Percentiles rank a stretch among this genome's conserved stretches.
Evolutionary conservation across 2,888 invertebrate genomes (phyloP).

Genomic region (Orthosia cruda): DNA sequence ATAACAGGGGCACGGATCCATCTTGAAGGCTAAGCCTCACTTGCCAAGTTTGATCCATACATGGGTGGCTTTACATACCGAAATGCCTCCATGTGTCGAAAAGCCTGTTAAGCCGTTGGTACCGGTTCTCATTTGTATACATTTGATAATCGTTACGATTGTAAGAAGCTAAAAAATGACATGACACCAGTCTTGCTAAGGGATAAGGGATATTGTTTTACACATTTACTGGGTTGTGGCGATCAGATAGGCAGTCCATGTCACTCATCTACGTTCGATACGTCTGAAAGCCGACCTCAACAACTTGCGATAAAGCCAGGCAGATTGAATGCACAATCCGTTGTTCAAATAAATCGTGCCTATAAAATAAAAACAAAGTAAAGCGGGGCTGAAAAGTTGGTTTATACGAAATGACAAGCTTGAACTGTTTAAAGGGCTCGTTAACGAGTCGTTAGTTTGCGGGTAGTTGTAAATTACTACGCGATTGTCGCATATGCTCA

Average conservation of each 20-base stretch:
- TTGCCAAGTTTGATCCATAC: background rate
- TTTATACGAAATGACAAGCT: constrained; percentile 60
- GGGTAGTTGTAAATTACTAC: constrained; percentile 56
- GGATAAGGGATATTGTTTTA: background rate
- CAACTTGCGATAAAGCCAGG: background rate
- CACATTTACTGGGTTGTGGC: background rate
- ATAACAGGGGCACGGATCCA: background rate
- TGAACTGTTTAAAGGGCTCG: constrained; percentile 63
- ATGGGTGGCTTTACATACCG: background rate
- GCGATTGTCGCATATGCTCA: constrained; percentile 17
- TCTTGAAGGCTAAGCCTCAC: background rate
- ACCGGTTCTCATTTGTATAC: background rate
- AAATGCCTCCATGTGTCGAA: background rate
- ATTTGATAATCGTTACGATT: background rate
- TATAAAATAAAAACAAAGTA: constrained; percentile 50
- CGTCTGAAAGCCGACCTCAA: too few relatives aligned
- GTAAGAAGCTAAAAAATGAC: background rate
- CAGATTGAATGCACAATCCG: constrained; percentile 18
- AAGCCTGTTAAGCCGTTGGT: background rate
- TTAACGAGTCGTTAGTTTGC: constrained; percentile 62
- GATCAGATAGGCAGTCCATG: background rate
- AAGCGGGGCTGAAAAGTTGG: constrained; percentile 51
- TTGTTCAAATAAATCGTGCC: constrained; percentile 34
- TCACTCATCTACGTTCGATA: background rate
- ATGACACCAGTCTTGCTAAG: background rate